Base-by-base conservation (phyloP, 2,888 invertebrate species). In the Ormyrus pomaceus region DNA sequence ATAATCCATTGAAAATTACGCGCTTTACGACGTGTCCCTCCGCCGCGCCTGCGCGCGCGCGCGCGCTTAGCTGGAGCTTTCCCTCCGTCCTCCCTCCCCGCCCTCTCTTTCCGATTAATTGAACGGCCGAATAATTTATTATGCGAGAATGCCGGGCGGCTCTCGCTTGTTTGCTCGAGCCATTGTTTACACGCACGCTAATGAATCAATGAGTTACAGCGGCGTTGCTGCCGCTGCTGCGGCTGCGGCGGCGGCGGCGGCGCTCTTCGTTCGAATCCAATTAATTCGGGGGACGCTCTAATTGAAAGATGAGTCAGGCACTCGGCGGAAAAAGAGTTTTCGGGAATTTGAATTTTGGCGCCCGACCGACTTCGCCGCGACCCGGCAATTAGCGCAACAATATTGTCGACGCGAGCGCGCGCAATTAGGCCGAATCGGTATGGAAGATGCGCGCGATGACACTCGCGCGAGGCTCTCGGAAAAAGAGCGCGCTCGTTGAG, bases 51-150 rank as follows among this genome's bases (percentile, higher is more conserved):
- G 46, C 53, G 10, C 46, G 48, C 8, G 55, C 11, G 8, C 19
- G 61, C 13, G n/a, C 61, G 46, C 56, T n/a, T n/a, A 53, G 55
- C 65, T 65, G 11, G 11, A 56, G 69, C 5, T 19, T 19, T 19
- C 19, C 19, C 19, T 19, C 19, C 19, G 19, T 19, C 19, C 19
- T 19, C 19, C 19, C 19, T 19, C 19, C 19, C 13, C 34, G 55
- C 53, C 8, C 61, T 50, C 68, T n/a, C 65, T 64, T 70, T 70
- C 56, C 75, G 64, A 77, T 76, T 81, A 77, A 81, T 74, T 64
- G 74, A 81, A 74, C 73, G 73, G 70, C 64, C 73, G 80, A 77
- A 77, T 81, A 81, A 81, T 81, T 81, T 77, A 81, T 77, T 64
- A 77, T 55, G 70, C 77, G 77, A 74, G 73, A 70, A 77, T 75